Base-by-base conservation (phyloP, 2,113 vertebrate species). In the Natator depressus region DNA sequence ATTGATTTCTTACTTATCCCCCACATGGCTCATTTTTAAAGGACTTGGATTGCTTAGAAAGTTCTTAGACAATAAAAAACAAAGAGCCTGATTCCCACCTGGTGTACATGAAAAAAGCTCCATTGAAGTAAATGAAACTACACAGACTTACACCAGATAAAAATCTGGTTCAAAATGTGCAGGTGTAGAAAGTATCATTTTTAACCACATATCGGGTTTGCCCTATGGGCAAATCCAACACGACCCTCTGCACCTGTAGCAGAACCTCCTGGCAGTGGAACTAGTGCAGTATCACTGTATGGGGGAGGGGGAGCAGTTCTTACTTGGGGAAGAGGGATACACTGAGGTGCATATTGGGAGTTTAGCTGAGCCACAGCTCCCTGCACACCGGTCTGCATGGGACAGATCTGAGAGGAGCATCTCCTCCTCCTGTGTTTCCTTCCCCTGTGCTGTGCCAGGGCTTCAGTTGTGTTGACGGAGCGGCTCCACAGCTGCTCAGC, bases 101-200 rank as follows among this genome's bases (percentile, higher is more conserved):
- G 84, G 69, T 78, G 82, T 95, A 93, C 93, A 90, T 95, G 80
- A 83, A 72, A 80, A 46, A n/a, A 84, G 59, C 87, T 93, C 90
- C 95, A 95, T 91, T 96, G 93, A 94, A 94, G 82, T 94, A 89
- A 80, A 85, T 84, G 94, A 78, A 80, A 96, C 95, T 96, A 55
- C 91, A 96, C 90, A 90, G 91, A 91, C 94, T 82, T 69, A 80
- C 85, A 89, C 35, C 87, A 85, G 82, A 93, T 83, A 79, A 90
- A 69, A 96, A 90, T 51, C 72, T 80, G 50, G 51, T 80, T 97
- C 96, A 90, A 96, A 96, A 96, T 96, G 94, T 50, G 65, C 89
- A 95, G 54, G 91, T 79, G 10, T 59, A 81, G 82, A 57, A 72
- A 8, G 62, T 65, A 51, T 83, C 91, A 17, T 54, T 31, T 55